Evolutionary conservation across 35 echinoderm and acorn worm species (phyloP).

Genomic region (Lytechinus pictus): DNA sequence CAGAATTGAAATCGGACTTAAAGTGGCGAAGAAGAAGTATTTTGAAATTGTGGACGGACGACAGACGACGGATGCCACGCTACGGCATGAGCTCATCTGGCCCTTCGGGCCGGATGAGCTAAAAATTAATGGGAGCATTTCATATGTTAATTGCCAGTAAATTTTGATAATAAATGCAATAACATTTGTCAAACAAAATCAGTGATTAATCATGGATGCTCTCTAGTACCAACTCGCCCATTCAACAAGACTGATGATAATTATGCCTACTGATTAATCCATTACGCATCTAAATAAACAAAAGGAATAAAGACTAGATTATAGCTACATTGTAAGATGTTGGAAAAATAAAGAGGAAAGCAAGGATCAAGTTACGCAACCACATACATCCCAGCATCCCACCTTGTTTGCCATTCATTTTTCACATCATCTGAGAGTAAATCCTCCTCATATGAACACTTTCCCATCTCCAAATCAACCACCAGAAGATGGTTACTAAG

Average conservation of each 20-base stretch:
- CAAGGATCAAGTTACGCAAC: background rate
- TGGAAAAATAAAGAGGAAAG: background rate
- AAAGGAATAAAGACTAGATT: background rate
- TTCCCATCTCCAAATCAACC: background rate
- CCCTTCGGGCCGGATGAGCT: no score
- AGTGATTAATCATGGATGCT: no score
- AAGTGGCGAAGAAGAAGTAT: no score
- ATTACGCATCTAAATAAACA: background rate
- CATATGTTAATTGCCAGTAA: no score
- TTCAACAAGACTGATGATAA: background rate
- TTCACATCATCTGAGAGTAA: background rate
- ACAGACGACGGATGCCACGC: no score
- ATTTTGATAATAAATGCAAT: no score
- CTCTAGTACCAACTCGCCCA: background rate
- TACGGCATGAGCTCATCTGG: no score
- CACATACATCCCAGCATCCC: background rate
- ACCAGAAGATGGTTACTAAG: slow-evolving; percentile 9
- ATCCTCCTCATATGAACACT: background rate
- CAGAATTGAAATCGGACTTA: no score
- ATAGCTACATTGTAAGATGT: background rate
- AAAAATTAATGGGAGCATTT: no score
- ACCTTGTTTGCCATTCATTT: background rate
- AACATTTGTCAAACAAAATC: no score
- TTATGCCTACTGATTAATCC: background rate
- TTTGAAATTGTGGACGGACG: no score